These are phyloP conservation scores for Cotesia congregata DNA, from an alignment of 2,888 invertebrate species.

Conservation along the genomic window DNA sequence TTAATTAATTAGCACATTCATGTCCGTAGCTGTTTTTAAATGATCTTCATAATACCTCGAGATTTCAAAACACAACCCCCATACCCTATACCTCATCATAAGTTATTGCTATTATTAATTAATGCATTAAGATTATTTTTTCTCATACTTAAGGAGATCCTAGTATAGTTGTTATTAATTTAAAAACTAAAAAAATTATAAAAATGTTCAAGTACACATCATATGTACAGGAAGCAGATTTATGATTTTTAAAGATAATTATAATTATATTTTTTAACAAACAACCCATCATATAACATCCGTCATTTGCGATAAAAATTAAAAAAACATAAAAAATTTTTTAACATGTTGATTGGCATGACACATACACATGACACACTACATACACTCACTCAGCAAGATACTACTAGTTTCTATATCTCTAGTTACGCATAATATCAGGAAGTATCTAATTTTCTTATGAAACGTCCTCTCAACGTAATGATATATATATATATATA, in stretches of 20 bases:
- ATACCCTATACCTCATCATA: background rate
- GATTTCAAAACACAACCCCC: constrained; percentile 16
- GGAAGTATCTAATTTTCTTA: constrained; percentile 45
- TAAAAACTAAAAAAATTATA: too few relatives aligned
- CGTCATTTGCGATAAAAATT: background rate
- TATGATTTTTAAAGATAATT: constrained; percentile 3
- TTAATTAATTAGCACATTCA: constrained; percentile 57
- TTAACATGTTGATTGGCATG: background rate
- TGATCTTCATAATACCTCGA: background rate
- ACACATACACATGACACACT: background rate
- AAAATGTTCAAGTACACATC: background rate
- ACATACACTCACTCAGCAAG: background rate
- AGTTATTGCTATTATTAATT: background rate
- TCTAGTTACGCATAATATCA: constrained; percentile 46
- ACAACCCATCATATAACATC: background rate
- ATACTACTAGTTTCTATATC: constrained; percentile 21
- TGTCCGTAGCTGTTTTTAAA: constrained; percentile 28
- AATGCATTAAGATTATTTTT: too few relatives aligned
- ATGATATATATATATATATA: background rate
- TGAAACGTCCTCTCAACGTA: constrained; percentile 45
- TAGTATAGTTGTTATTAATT: too few relatives aligned
- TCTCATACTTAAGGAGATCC: too few relatives aligned
- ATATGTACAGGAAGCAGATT: background rate
- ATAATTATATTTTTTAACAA: constrained; percentile 4
- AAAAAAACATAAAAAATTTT: too few relatives aligned